Percentiles rank a stretch among this genome's conserved stretches.
Conservation (phyloP, 2,797 vertebrate species). For the Cercopithecus mitis region DNA sequence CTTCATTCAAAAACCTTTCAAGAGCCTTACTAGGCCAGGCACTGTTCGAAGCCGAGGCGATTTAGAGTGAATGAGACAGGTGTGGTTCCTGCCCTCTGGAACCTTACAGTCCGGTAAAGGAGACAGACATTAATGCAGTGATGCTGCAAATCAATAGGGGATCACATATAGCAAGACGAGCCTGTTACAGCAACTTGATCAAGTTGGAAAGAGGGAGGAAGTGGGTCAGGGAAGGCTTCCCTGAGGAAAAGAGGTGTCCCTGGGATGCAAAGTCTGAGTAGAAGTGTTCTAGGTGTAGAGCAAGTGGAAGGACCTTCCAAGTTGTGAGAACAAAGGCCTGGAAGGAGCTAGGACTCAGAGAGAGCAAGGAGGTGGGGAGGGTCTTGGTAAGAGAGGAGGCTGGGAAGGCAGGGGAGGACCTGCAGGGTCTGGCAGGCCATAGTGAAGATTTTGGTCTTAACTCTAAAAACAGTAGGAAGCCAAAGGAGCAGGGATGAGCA, state of each 20-base stretch:
- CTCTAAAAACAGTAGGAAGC: neutral
- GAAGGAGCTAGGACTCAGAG: neutral
- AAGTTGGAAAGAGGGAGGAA: neutral
- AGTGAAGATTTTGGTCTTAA: neutral
- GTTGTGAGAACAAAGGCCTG: neutral
- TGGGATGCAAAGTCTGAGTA: neutral
- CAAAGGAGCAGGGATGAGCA: neutral
- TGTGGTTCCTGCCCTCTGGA: neutral
- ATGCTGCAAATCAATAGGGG: rapidly evolving
- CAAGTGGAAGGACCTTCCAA: neutral
- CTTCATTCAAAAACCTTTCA: neutral
- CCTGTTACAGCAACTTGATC: neutral
- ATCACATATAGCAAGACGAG: neutral
- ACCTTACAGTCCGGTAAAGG: neutral
- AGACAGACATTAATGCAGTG: neutral
- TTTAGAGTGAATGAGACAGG: neutral
- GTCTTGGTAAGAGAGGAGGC: neutral
- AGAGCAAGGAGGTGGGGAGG: rapidly evolving
- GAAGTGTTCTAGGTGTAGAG: neutral
- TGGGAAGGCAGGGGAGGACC: neutral
- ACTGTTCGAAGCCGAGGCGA: neutral
- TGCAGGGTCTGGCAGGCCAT: rapidly evolving
- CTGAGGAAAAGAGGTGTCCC: neutral
- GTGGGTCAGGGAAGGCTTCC: neutral
- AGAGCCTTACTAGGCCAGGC: neutral